phyloP scores from a whole-genome alignment of 53 echinoderm and acorn worm species.

The Antedon mediterranea region DNA sequence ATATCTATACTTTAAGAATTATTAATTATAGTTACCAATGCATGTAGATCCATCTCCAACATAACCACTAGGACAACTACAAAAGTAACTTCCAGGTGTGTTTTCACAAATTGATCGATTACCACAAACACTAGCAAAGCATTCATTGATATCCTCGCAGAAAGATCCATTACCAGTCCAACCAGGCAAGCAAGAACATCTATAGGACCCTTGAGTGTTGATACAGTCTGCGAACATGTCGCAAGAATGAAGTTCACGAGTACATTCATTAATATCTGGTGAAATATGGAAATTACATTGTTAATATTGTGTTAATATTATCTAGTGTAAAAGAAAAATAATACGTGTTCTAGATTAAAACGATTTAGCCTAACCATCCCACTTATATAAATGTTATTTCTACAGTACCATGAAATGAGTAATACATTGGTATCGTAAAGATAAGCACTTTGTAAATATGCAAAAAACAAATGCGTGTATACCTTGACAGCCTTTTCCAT shows the following conservation, averaged over 20 bases:
- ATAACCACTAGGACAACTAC: conserved; percentile 30
- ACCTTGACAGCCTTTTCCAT: neutral
- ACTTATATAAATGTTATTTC: no score
- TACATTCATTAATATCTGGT: conserved; percentile 25
- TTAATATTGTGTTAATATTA: no score
- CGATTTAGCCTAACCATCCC: no score
- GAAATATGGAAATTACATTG: neutral
- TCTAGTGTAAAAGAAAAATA: no score
- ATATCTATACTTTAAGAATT: no score
- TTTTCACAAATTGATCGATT: neutral
- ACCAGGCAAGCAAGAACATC: neutral
- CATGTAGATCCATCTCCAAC: conserved; percentile 11
- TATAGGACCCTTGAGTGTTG: conserved; percentile 19
- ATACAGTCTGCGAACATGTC: conserved; percentile 9
- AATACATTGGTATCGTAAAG: no score
- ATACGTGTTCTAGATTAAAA: no score
- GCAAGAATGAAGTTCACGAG: conserved; percentile 6
- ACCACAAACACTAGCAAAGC: neutral
- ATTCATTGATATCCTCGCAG: conserved; percentile 1
- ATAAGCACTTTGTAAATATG: no score
- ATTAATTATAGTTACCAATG: conserved; percentile 20
- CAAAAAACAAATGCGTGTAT: no score
- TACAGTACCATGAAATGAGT: no score
- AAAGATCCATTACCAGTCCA: neutral
- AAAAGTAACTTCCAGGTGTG: neutral